These are phyloP conservation scores for Alloscopus bannaensis DNA, from an alignment of 2,888 invertebrate species.

Conservation along the genomic window DNA sequence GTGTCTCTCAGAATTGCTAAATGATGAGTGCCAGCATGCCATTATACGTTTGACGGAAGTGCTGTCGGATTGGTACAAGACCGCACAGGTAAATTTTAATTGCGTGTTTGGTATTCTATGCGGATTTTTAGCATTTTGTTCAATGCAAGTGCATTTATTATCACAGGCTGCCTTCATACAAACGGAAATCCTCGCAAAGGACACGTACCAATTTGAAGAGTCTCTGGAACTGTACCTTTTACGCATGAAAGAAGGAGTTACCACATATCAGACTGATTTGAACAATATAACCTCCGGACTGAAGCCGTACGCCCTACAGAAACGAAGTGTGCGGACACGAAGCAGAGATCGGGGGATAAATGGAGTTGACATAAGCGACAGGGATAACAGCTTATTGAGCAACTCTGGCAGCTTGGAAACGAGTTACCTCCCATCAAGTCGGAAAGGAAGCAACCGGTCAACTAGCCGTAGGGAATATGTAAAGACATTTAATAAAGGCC, in stretches of 20 bases:
- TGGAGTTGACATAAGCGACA: slow-evolving; percentile 35
- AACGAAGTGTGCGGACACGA: slow-evolving; percentile 20
- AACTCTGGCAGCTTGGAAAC: slow-evolving; percentile 62
- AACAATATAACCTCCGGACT: slow-evolving; percentile 68
- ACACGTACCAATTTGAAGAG: slow-evolving; percentile 78
- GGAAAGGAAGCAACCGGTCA: slow-evolving; percentile 58
- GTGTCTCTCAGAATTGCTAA: slow-evolving; percentile 82
- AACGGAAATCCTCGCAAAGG: slow-evolving; percentile 87
- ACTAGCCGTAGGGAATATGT: slow-evolving; percentile 68
- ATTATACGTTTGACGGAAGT: slow-evolving; percentile 86
- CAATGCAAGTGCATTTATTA: too few species aligned
- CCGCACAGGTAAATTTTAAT: too few species aligned
- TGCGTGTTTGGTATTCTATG: too few species aligned
- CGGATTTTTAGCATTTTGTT: too few species aligned
- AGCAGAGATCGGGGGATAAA: slow-evolving; percentile 36
- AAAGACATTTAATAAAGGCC: slow-evolving; percentile 71
- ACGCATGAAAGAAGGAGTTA: slow-evolving; percentile 70
- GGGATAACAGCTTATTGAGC: slow-evolving; percentile 36
- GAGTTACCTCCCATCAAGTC: slow-evolving; percentile 47
- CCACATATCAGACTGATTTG: slow-evolving; percentile 73
- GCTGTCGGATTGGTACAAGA: slow-evolving; percentile 91
- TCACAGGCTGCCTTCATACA: slow-evolving; percentile 91
- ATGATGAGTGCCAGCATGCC: slow-evolving; percentile 84
- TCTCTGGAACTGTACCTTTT: slow-evolving; percentile 77
- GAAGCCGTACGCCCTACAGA: slow-evolving; percentile 66